Evolutionary conservation across 2,888 invertebrate species (phyloP).

Genomic region (Macrophya alboannulata): DNA sequence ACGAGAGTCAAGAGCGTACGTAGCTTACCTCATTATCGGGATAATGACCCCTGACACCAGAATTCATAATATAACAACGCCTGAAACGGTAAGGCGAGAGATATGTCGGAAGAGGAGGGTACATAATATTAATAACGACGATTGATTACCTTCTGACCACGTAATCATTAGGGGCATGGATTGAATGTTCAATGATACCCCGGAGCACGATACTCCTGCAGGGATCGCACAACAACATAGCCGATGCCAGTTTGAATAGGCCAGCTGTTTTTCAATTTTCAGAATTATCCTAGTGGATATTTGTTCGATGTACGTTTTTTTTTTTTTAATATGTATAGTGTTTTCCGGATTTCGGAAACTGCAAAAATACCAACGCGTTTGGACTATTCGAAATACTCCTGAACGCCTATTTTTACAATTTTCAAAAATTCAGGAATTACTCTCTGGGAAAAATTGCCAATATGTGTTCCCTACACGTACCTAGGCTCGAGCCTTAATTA

Average conservation of each 20-base stretch:
- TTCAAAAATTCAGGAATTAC: not conserved
- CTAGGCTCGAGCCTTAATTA: not conserved
- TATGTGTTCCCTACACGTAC: not conserved
- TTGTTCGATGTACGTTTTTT: not conserved
- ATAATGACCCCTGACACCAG: slow-evolving; percentile 22
- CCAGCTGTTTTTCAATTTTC: not conserved
- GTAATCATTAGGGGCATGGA: slow-evolving; percentile 7
- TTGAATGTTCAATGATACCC: slow-evolving; percentile 23
- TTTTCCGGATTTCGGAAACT: not conserved
- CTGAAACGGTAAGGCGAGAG: not conserved
- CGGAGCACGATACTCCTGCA: not conserved
- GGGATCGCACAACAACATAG: not conserved
- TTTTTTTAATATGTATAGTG: too few relatives aligned
- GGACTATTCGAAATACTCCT: not conserved
- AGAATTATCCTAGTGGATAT: not conserved
- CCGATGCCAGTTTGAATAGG: not conserved
- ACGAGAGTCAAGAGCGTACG: too few relatives aligned
- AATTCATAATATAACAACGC: slow-evolving; percentile 8
- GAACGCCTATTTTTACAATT: not conserved
- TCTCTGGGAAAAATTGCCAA: not conserved
- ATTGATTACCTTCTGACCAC: slow-evolving; percentile 23
- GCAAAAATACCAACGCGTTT: not conserved
- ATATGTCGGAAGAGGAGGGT: slow-evolving; percentile 18
- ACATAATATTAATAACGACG: not conserved
- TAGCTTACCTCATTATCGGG: slow-evolving; percentile 30